Base-by-base conservation (phyloP, 2,888 invertebrate genomes). In the Acleris holmiana region DNA sequence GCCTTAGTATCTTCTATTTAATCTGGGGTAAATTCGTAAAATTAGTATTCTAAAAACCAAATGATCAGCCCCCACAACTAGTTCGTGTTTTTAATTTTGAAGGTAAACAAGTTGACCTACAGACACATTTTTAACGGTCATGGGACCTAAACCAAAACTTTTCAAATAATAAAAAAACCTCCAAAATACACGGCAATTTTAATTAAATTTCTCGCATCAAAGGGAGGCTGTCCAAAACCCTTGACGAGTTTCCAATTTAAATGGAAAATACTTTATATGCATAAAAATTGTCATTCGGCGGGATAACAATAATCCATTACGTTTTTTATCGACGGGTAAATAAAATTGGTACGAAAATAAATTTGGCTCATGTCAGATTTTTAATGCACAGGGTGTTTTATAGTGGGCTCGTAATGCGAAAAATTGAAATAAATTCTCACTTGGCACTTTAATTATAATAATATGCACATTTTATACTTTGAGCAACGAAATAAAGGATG, bases 201-300 rank as follows among this genome's bases (percentile, higher is more conserved):
- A 66, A 71, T 68, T 68, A 68, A 69, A 69, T 64, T 17, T 61
- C 61, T 19, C 35, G 58, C 57, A 56, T 61, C 55, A 67, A 61
- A 66, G 61, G 60, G 47, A 58, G 40, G 44, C 44, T 15, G 53
- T 25, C 66, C 61, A 44, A 40, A 55, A 53, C 23, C 57, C 50
- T 59, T 55, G 64, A 67, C 62, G 66, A 67, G 69, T 68, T 71
- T 69, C 74, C 84, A 82, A 85, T 86, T 84, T 83, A 81, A 81
- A 85, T 84, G 84, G 74, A 79, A 64, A 84, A 85, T 86, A 66
- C 71, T 70, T 76, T 78, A 71, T 76, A 69, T 76, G 81, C 78
- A 79, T 79, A 77, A 82, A 79, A 80, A 76, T 76, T 68, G 73
- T 70, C 44, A 58, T 46, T 55, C 49, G 18, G 41, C n/a, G 19